These are phyloP conservation scores for Drosophila birchii DNA, from an alignment of 2,888 invertebrate genomes.

Conservation along the genomic window DNA sequence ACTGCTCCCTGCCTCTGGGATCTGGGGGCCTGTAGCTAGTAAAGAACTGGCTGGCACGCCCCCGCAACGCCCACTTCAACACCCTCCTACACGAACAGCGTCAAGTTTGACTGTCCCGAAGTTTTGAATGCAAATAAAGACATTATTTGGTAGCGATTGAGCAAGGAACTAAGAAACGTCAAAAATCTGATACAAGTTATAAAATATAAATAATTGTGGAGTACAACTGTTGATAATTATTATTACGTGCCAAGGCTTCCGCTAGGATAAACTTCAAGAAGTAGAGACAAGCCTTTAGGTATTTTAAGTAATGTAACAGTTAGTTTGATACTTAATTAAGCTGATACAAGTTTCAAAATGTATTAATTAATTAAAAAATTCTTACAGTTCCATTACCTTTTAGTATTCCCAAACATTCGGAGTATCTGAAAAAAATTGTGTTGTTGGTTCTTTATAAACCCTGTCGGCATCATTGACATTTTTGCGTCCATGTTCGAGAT, in stretches of 20 bases:
- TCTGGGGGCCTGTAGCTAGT: slow-evolving; percentile 36
- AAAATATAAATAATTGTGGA: neutral
- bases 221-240: neutral
- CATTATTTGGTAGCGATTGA: slow-evolving; percentile 15
- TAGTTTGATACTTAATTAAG: neutral
- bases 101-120: slow-evolving; percentile 35
- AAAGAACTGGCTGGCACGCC: slow-evolving; percentile 67
- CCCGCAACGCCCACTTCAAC: slow-evolving; percentile 42
- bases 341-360: neutral
- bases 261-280: too few species aligned
- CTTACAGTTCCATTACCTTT: neutral
- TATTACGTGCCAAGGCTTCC: neutral
- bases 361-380: neutral
- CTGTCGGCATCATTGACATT: slow-evolving; percentile 31
- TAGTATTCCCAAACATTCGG: slow-evolving; percentile 1
- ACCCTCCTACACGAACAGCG: slow-evolving; percentile 40
- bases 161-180: neutral
- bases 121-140: slow-evolving; percentile 33
- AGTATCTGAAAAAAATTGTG: neutral
- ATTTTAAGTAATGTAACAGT: neutral
- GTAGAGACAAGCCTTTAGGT: neutral
- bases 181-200: neutral
- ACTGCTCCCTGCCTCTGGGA: slow-evolving; percentile 31
- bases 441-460: slow-evolving; percentile 9
- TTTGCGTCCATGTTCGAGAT: slow-evolving; percentile 31